Percentiles rank a stretch among this genome's conserved stretches.
phyloP scores from a whole-genome alignment of 2,797 vertebrate genomes.

The Lerista edwardsae region DNA sequence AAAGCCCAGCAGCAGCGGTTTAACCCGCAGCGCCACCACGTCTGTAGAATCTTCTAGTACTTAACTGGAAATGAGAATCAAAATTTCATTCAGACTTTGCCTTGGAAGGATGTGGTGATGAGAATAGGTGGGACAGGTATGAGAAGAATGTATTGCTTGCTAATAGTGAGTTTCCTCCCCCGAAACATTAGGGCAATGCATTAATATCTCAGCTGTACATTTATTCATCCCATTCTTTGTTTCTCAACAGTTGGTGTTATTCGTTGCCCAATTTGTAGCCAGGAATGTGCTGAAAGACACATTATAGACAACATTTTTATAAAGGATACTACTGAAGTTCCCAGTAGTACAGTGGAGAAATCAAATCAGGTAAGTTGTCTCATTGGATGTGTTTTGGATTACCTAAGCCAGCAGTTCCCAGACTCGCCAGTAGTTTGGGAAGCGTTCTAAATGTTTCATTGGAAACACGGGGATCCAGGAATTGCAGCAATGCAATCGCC shows the following conservation, averaged over 20 bases:
- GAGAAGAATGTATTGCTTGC: not conserved
- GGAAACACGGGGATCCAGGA: too few species aligned
- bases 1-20: too few species aligned
- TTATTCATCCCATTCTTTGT: constrained; percentile 29
- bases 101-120: not conserved
- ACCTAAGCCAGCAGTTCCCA: constrained; percentile 41
- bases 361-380: constrained; percentile 89
- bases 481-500: too few species aligned
- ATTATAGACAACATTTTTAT: constrained; percentile 98
- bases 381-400: constrained; percentile 42
- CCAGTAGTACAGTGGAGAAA: constrained; percentile 98
- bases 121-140: not conserved
- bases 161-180: not conserved
- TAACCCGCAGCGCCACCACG: too few species aligned
- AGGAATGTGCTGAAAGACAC: constrained; percentile 96
- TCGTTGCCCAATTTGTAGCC: constrained; percentile 94
- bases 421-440: too few species aligned
- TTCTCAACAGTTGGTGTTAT: constrained; percentile 85
- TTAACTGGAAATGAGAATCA: not conserved
- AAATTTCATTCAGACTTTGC: not conserved
- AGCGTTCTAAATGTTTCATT: too few species aligned
- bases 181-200: not conserved
- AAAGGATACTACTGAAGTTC: constrained; percentile 95
- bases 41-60: not conserved
- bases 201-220: constrained; percentile 3